phyloP scores from a whole-genome alignment of 2,113 vertebrate genomes.

The Hippocampus barbouri region DNA sequence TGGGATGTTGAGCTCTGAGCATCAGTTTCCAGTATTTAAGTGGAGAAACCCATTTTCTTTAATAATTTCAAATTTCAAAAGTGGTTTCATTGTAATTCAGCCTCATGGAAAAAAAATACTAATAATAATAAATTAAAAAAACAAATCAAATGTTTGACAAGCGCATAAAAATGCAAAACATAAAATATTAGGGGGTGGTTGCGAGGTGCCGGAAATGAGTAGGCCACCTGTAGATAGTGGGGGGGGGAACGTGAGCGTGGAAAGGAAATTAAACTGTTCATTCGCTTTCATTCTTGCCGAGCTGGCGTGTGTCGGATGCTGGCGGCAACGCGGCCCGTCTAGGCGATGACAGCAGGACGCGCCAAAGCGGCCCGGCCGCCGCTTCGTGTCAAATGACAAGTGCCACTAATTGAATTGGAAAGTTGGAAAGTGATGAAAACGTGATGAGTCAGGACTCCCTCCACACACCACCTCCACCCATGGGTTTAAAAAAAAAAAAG shows the following conservation, averaged over 20 bases:
- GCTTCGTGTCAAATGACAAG: conserved; percentile 2
- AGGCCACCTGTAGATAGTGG: conserved; percentile 1
- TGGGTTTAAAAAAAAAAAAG: not conserved
- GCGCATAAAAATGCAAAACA: not conserved
- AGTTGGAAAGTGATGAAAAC: conserved; percentile 10
- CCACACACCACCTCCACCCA: not conserved
- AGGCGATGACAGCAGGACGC: conserved; percentile 4
- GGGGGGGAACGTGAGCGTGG: not conserved
- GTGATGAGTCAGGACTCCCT: not conserved
- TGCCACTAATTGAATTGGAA: conserved; percentile 4
- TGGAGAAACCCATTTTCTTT: no score
- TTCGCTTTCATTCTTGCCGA: not conserved
- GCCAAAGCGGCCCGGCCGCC: conserved; percentile 2
- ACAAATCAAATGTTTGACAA: not conserved
- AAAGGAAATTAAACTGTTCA: conserved; percentile 8
- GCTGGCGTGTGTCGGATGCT: not conserved
- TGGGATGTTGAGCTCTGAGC: no score
- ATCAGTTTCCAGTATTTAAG: no score
- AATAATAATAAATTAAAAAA: not conserved
- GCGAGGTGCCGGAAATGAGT: conserved; percentile 7
- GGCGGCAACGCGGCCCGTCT: not conserved
- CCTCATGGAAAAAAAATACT: no score
- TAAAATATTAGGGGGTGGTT: not conserved
- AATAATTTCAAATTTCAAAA: not conserved
- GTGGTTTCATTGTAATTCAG: not conserved